Evolutionary conservation across 2,888 invertebrate species (phyloP), one percentile per base, ranked within the genome.

Genomic region (Neoscelio sp.): DNA sequence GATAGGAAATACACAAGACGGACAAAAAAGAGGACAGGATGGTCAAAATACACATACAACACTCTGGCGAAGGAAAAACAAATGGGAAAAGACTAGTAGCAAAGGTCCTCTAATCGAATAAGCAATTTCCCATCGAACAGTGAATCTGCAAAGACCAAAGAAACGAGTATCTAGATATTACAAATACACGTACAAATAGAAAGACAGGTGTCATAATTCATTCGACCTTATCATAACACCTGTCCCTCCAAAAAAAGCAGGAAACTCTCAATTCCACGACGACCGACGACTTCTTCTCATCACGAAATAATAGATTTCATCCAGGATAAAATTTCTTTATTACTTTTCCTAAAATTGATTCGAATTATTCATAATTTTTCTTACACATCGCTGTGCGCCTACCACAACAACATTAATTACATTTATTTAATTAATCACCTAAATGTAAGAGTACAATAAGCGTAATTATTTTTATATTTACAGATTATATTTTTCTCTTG

Each of bases 371-470:
- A 86, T 88, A 85, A 83, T 86, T 87, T 83, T 87, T 86, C 86
- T 86, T 87, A 89, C 88, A 89, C 88, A 89, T 89, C 87, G 87
- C 89, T 89, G 89, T 89, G 88, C 86, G 85, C 87, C 89, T 90
- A 90, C 89, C 89, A 89, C 89, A 89, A 89, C 88, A 89, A 89
- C 89, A 89, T 89, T 89, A 89, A 90, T 89, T 90, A 89, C 89
- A 90, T 87, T 90, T 88, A 89, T 88, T 89, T 86, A 88, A 88
- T 89, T 89, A 89, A 88, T 89, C 87, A 89, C 86, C 89, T 89
- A 89, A 88, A 88, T 88, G 85, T 89, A 89, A 89, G 89, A 89
- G 89, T 89, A 89, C 88, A 89, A 84, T 89, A 89, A 89, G 89
- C 89, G 89, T 89, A 89, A 89, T 89, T 89, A 89, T 89, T 87